Percentiles rank a stretch among this genome's conserved stretches.
These are phyloP conservation scores for Formicarius rufipectus DNA, from an alignment of 2,113 vertebrate species.

Conservation along the genomic window DNA sequence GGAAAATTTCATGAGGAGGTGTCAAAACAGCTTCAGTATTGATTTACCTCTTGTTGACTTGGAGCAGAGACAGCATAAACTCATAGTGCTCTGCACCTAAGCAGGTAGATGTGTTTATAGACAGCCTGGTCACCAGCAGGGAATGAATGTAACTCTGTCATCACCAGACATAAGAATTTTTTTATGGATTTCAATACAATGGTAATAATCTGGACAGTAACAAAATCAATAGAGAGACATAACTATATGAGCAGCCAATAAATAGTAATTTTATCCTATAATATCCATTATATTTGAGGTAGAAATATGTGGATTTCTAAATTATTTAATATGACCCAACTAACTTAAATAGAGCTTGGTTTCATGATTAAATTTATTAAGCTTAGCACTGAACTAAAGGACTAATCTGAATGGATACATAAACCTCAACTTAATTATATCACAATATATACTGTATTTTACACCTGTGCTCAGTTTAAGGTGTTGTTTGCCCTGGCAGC, in stretches of 20 bases:
- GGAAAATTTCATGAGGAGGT: slow-evolving; percentile 27
- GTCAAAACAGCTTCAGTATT: slow-evolving; percentile 35
- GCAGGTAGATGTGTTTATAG: slow-evolving; percentile 5
- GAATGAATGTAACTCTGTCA: background rate
- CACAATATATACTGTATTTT: background rate
- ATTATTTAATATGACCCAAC: background rate
- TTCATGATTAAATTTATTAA: background rate
- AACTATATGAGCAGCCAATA: background rate
- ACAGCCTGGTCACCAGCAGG: background rate
- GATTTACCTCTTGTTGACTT: slow-evolving; percentile 49
- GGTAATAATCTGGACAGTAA: background rate
- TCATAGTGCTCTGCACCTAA: background rate
- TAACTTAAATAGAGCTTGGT: background rate
- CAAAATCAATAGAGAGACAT: background rate
- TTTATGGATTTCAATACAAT: background rate
- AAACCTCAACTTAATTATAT: background rate
- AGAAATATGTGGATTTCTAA: background rate
- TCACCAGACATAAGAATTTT: background rate
- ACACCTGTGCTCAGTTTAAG: background rate
- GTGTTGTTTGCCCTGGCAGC: background rate
- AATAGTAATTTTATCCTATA: background rate
- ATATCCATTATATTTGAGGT: background rate
- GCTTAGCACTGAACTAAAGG: background rate
- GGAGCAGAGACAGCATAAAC: background rate
- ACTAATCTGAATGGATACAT: background rate